Evolutionary conservation across 2,797 vertebrate genomes (phyloP), one percentile per base, ranked within the genome.

Genomic region (Karalla daura): DNA sequence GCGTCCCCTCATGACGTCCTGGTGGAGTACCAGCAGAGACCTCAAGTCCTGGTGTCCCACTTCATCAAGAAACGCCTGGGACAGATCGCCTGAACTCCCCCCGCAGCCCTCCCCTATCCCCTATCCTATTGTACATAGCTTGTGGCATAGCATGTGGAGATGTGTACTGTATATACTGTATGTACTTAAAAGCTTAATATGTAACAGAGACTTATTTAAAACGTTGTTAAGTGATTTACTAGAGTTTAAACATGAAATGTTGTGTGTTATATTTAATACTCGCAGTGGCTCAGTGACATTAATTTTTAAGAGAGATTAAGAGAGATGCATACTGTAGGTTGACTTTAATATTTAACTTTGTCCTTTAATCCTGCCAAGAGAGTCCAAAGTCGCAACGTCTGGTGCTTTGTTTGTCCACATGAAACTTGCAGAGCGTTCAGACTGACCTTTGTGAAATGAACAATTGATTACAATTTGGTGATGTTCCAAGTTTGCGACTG

Each of bases 41-140:
- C 95, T 33, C 96, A 96, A 88, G 54, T 87, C 33, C 89, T 97
- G 32, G 94, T 97, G 54, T 86, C 93, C 4, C 85, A 92, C 70
- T 96, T 96, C 56, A 97, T 98, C 87, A 94, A 90, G 87, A 94
- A 95, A 79, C 86, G 50, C 2, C 92, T 97, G 67, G 92, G 93
- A 70, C 67, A 85, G 7, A 15, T 66, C 13, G 69, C 56, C 54
- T 90, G 40, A 91, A 55, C 60, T 5, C 14, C n/a, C 45, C 17
- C 2, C 11, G 2, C 27, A 15, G 28, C 33, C 46, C 30, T 4
- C 14, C 33, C 32, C 20, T n/a, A 15, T 10, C 9, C 24, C 7
- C 11, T 17, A 23, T 62, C 41, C 43, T 12, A 69, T 12, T 90
- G 75, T 86, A 79, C 7, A 86, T 80, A 85, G 14, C 36, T 68